A percentile compares a stretch with the other conserved stretches of the same genome.
Conservation (phyloP, 2,113 vertebrate species). For the Balaeniceps rex region DNA sequence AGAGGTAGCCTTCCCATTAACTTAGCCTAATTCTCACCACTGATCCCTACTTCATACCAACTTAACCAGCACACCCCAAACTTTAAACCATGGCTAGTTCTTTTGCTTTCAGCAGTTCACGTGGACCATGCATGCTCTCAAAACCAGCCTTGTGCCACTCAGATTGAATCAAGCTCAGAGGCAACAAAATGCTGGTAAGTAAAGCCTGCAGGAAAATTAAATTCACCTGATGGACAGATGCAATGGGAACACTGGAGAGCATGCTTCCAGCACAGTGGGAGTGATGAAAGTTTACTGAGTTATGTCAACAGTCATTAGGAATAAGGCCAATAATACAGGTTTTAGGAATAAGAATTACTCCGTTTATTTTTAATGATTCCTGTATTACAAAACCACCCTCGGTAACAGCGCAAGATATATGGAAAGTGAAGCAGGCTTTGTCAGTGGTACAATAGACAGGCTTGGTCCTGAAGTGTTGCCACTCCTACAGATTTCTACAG, state of each 20-base stretch:
- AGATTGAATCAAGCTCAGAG: not conserved
- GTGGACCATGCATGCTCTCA: fast-evolving
- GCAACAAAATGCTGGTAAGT: not conserved
- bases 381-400: not conserved
- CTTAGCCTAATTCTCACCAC: not conserved
- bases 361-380: not conserved
- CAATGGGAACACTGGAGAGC: not conserved
- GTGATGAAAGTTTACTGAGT: not conserved
- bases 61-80: not conserved
- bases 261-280: not conserved
- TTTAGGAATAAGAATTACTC: not conserved
- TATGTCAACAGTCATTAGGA: not conserved
- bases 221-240: not conserved
- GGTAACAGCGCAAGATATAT: not conserved
- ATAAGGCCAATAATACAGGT: not conserved
- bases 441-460: not conserved
- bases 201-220: not conserved
- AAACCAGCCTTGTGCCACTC: not conserved
- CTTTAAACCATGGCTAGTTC: not conserved
- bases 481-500: not conserved
- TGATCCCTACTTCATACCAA: not conserved
- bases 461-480: not conserved
- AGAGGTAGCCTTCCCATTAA: not conserved
- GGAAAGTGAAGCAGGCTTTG: not conserved
- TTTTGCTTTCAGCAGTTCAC: not conserved